Evolutionary conservation across 2,888 invertebrate species (phyloP).

Genomic region (Acanthoscelides obtectus): DNA sequence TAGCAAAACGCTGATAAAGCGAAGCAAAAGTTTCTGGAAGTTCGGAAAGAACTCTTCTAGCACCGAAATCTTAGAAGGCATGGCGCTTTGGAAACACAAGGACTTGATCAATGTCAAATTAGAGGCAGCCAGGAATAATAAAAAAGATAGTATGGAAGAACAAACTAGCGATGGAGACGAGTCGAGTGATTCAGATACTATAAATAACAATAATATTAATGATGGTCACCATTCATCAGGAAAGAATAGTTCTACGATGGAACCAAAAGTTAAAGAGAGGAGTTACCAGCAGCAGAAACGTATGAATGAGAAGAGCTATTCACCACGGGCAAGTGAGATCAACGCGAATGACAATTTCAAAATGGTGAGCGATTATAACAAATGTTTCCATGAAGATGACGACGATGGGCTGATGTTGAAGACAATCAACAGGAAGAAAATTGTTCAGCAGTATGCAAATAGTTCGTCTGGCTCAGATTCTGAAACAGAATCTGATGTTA

Average conservation of each 20-base stretch:
- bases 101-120: slow-evolving; percentile 69
- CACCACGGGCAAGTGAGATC: slow-evolving; percentile 22
- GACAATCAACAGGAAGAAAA: slow-evolving; percentile 69
- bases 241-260: slow-evolving; percentile 25
- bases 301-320: slow-evolving; percentile 21
- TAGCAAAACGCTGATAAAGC: slow-evolving; percentile 65
- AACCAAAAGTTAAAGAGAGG: slow-evolving; percentile 26
- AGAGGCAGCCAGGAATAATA: slow-evolving; percentile 20
- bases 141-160: slow-evolving; percentile 35
- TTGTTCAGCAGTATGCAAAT: slow-evolving; percentile 64
- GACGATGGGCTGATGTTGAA: slow-evolving; percentile 66
- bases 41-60: slow-evolving; percentile 66
- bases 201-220: slow-evolving; percentile 36
- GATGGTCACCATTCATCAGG: slow-evolving; percentile 41
- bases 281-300: slow-evolving; percentile 4
- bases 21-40: slow-evolving; percentile 84
- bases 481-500: slow-evolving; percentile 58
- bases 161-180: slow-evolving; percentile 40
- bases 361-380: slow-evolving; percentile 44
- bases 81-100: slow-evolving; percentile 82
- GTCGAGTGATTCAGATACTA: slow-evolving; percentile 46
- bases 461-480: slow-evolving; percentile 58
- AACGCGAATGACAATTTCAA: slow-evolving; percentile 25
- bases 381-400: slow-evolving; percentile 63
- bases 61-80: slow-evolving; percentile 76